Evolutionary conservation across 2,797 vertebrate species (phyloP).

Genomic region (Microctenopoma stevenorrisi): DNA sequence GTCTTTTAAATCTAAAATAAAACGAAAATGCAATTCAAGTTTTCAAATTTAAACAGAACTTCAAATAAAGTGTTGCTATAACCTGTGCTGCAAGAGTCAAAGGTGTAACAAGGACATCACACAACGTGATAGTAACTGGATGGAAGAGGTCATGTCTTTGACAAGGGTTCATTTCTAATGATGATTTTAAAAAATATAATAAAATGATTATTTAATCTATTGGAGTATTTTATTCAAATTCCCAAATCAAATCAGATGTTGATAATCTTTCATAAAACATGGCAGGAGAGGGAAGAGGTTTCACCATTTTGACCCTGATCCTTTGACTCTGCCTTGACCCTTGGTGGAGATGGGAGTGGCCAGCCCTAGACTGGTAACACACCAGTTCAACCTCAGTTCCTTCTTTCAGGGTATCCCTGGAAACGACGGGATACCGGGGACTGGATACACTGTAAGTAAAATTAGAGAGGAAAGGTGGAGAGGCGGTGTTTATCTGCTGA

Average conservation of each 20-base stretch:
- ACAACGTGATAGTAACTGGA: slow-evolving; percentile 43
- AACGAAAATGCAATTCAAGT: neutral
- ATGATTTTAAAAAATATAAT: neutral
- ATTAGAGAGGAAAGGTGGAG: slow-evolving; percentile 70
- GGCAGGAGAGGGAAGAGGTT: slow-evolving; percentile 48
- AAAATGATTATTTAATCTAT: neutral
- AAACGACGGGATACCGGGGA: slow-evolving; percentile 92
- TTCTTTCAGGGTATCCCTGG: slow-evolving; percentile 94
- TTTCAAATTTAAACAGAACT: slow-evolving; percentile 53
- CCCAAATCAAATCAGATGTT: slow-evolving; percentile 3
- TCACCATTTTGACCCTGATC: slow-evolving; percentile 31
- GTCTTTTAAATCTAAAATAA: slow-evolving; percentile 51
- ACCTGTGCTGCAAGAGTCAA: slow-evolving; percentile 60
- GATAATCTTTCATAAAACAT: slow-evolving; percentile 45
- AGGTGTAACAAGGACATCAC: slow-evolving; percentile 48
- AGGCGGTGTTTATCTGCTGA: slow-evolving; percentile 42
- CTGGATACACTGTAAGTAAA: slow-evolving; percentile 90
- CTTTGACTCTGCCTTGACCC: slow-evolving; percentile 66
- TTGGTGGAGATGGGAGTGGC: slow-evolving; percentile 79
- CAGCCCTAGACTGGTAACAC: slow-evolving; percentile 67
- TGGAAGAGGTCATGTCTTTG: slow-evolving; percentile 48
- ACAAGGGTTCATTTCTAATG: slow-evolving; percentile 33
- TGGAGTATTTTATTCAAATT: slow-evolving; percentile 1
- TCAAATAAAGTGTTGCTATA: slow-evolving; percentile 76
- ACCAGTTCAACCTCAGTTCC: slow-evolving; percentile 87